Conservation (phyloP, 92 coral and sea anemone species). For the Bergia sp. region DNA sequence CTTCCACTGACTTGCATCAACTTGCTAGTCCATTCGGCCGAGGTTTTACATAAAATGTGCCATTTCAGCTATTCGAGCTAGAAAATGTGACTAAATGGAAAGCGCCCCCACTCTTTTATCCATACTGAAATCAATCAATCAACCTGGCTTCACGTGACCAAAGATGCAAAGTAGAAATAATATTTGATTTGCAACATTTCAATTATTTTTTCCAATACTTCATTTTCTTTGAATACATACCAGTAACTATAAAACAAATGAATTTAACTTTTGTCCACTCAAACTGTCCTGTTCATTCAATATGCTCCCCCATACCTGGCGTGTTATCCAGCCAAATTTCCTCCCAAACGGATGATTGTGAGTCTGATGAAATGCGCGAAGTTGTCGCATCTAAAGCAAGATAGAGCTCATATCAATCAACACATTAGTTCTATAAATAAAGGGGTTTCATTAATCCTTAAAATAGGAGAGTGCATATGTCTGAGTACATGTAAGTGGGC, state of each 20-base stretch:
- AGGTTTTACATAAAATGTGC: no score
- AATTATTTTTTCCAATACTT: neutral
- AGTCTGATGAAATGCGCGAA: slow-evolving; percentile 47
- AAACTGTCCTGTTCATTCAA: neutral
- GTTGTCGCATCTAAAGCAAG: slow-evolving; percentile 30
- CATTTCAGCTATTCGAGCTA: no score
- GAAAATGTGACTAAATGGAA: no score
- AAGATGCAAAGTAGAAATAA: neutral
- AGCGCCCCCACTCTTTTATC: no score
- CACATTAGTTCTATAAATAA: no score
- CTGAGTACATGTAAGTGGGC: no score
- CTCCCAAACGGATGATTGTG: slow-evolving; percentile 82
- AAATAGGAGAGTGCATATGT: no score
- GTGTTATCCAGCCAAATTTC: slow-evolving; percentile 98
- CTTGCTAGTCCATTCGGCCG: no score
- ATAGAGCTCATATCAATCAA: neutral
- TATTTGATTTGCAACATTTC: neutral
- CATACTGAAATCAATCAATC: no score
- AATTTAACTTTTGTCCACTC: neutral
- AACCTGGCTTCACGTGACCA: no score
- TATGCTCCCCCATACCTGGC: slow-evolving; percentile 56
- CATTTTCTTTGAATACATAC: neutral
- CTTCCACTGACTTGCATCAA: no score
- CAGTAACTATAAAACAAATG: neutral
- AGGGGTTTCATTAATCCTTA: no score